Conservation (phyloP, 2,113 vertebrate species). For the Nesogale talazaci region DNA sequence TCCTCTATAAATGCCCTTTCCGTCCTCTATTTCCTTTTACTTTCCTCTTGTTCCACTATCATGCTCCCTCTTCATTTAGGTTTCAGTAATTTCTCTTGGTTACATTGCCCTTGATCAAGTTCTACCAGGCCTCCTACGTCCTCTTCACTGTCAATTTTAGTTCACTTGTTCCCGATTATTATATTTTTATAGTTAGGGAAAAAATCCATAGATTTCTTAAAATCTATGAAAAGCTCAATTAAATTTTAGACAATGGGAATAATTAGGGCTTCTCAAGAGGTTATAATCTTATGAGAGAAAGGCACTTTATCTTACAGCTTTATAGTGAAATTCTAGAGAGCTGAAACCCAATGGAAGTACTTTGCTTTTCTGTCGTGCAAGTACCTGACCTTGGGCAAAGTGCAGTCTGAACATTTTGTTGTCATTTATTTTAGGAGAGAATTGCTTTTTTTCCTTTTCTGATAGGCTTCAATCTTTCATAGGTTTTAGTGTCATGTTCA, state of each 20-base stretch:
- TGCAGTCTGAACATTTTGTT: background rate
- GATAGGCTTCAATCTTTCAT: background rate
- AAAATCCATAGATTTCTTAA: background rate
- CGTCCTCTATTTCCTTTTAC: too few relatives aligned
- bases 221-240: conserved; percentile 24
- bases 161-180: background rate
- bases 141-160: too few relatives aligned
- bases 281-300: background rate
- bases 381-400: background rate
- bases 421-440: background rate
- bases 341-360: background rate
- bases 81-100: too few relatives aligned
- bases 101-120: too few relatives aligned
- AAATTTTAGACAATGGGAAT: conserved; percentile 27
- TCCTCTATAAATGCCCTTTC: too few relatives aligned
- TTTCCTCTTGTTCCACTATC: too few relatives aligned
- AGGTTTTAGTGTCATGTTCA: background rate
- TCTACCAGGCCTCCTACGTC: too few relatives aligned
- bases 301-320: background rate
- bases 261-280: conserved; percentile 7
- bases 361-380: background rate
- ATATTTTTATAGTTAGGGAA: background rate
- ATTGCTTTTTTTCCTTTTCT: background rate
- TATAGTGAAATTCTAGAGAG: background rate
- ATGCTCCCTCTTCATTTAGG: too few relatives aligned